These are phyloP conservation scores for Denticeps clupeoides DNA, from an alignment of 2,797 vertebrate species.

Conservation along the genomic window DNA sequence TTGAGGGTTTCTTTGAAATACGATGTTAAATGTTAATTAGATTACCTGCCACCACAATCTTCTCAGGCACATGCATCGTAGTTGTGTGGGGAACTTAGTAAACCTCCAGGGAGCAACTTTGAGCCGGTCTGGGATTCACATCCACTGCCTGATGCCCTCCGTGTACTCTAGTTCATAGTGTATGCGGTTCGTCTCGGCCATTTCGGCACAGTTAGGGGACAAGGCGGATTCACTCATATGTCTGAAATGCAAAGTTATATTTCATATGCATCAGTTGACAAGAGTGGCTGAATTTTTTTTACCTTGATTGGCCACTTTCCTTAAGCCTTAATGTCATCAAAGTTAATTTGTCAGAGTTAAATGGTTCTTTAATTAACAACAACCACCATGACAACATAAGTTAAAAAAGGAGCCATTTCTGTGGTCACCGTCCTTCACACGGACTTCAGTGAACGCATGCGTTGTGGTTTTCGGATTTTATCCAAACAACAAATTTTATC, in stretches of 20 bases:
- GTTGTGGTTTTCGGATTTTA: no score
- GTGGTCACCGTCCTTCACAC: no score
- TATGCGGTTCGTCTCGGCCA: constrained; percentile 85
- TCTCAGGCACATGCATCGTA: constrained; percentile 91
- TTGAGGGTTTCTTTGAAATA: background rate
- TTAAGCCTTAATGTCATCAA: no score
- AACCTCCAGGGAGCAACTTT: constrained; percentile 65
- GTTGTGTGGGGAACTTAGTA: constrained; percentile 59
- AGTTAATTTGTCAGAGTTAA: no score
- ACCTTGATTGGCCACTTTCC: no score
- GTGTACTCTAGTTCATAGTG: constrained; percentile 93
- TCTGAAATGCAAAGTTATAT: background rate
- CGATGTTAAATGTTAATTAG: background rate
- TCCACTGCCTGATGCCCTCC: constrained; percentile 90
- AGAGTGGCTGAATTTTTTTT: no score
- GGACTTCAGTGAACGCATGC: no score
- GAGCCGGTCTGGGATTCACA: constrained; percentile 89
- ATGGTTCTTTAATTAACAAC: no score
- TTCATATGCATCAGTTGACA: no score
- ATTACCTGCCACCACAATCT: constrained; percentile 84
- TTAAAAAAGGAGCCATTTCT: no score
- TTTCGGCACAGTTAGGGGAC: constrained; percentile 69
- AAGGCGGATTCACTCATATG: constrained; percentile 71
- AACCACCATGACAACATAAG: no score
- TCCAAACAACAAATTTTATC: no score